Evolutionary conservation across 2,888 invertebrate genomes (phyloP), one percentile per base, ranked within the genome.

Genomic region (Drosophila neutralis): DNA sequence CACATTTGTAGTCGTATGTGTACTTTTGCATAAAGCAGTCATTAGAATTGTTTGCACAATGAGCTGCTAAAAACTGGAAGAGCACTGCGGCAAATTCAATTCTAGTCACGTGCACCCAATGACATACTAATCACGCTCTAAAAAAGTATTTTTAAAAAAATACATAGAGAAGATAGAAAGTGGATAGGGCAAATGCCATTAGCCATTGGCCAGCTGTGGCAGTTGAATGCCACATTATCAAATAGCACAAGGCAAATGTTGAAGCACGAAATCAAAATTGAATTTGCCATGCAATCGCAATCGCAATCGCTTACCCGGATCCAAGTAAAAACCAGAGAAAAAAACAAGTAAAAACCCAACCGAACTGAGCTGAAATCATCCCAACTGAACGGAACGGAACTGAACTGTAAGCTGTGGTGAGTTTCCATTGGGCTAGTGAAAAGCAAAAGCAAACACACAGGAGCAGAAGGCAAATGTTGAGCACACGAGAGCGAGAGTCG

Each of bases 181-280:
- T 33, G 29, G n/a, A 35, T 40, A 27, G 18, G 31, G 38, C n/a
- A 40, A 35, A 69, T 66, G 69, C 59, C 76, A 85, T 76, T 89
- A 78, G 78, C 76, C 61, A 45, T 21, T 62, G 78, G 54, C 56
- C 68, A 73, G 73, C 73, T 69, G 82, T 67, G 61, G 72, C 84
- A 62, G 73, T 69, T 83, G 73, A 69, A 73, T 73, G 86, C 71
- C 74, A 77, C 81, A 86, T 88, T 90, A 86, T 83, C 77, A 73
- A 77, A 81, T 67, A 67, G 85, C 76, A 77, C 62, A 60, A 67
- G 62, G 69, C 70, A 73, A 78, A 70, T 73, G 72, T 56, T 61
- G 40, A 62, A 71, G 66, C 81, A 80, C 68, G 78, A 89, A 78
- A 83, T 89, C 84, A 86, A 83, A 84, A 89, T 83, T 89, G 81